phyloP scores from a whole-genome alignment of 2,113 vertebrate species.

The Peucedramus taeniatus region DNA sequence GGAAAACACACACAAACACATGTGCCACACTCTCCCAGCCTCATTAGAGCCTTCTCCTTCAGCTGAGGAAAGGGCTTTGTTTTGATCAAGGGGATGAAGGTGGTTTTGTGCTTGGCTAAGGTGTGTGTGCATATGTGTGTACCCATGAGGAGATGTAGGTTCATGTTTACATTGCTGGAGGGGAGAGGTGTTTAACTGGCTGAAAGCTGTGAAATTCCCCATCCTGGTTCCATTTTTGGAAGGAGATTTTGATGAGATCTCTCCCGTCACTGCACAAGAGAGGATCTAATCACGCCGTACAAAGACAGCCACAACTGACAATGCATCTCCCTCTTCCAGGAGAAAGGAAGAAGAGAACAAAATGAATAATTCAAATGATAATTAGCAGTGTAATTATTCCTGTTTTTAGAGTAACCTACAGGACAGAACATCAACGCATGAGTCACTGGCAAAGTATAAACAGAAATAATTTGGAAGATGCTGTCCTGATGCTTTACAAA shows the following conservation, averaged over 20 bases:
- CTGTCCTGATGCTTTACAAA: constrained; percentile 1
- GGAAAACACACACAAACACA: constrained; percentile 15
- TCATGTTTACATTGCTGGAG: not conserved
- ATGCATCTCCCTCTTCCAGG: constrained; percentile 33
- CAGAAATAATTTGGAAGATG: constrained; percentile 46
- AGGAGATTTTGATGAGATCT: constrained; percentile 28
- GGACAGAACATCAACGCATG: constrained; percentile 58
- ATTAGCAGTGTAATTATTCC: constrained; percentile 66
- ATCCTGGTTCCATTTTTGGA: not conserved
- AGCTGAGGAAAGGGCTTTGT: not conserved
- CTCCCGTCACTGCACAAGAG: not conserved
- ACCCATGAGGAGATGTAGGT: not conserved
- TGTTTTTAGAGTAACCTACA: constrained; percentile 67
- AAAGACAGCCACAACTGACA: constrained; percentile 54
- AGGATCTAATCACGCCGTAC: constrained; percentile 15
- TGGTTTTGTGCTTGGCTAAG: not conserved
- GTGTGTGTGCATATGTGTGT: not conserved
- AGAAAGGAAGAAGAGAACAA: constrained; percentile 39
- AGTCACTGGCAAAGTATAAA: constrained; percentile 50
- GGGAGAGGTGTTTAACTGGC: not conserved
- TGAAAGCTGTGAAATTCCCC: not conserved
- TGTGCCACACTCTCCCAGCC: not conserved
- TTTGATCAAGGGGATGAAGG: not conserved
- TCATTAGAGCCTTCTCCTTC: not conserved
- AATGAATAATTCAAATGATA: constrained; percentile 68